These are phyloP conservation scores for Mohoua ochrocephala DNA, from an alignment of 2,113 vertebrate genomes.

Conservation along the genomic window DNA sequence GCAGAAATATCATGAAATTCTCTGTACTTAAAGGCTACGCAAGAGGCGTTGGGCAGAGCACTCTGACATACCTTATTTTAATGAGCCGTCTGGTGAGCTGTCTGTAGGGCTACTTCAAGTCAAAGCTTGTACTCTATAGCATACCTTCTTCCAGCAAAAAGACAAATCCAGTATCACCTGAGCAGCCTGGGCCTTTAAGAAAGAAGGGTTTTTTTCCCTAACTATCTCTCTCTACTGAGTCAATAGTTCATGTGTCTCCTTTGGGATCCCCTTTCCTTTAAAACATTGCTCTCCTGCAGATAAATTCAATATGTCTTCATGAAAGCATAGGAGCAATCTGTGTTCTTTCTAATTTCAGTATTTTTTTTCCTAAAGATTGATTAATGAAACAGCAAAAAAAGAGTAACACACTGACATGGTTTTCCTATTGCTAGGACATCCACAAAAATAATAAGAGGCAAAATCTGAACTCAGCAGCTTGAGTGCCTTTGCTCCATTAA, in stretches of 20 bases:
- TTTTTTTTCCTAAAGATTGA: background rate
- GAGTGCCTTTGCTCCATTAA: background rate
- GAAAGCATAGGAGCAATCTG: background rate
- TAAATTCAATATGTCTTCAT: background rate
- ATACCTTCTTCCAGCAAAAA: background rate
- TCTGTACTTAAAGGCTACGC: background rate
- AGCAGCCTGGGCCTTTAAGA: background rate
- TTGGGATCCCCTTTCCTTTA: background rate
- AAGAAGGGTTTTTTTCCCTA: background rate
- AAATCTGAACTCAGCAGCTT: background rate
- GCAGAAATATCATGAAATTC: background rate
- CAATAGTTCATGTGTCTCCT: background rate
- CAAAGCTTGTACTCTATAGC: background rate
- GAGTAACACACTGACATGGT: background rate
- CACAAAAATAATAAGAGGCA: background rate
- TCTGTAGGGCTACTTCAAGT: background rate
- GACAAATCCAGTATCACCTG: accelerated
- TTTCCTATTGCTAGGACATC: background rate
- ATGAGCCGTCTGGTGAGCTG: background rate
- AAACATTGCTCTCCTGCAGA: background rate
- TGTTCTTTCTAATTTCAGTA: background rate
- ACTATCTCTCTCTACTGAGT: background rate
- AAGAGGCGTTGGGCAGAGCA: background rate
- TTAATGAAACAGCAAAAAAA: background rate
- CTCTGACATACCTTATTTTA: background rate